These are phyloP conservation scores for Diaperis boleti DNA, from an alignment of 2,888 invertebrate species.

Conservation along the genomic window DNA sequence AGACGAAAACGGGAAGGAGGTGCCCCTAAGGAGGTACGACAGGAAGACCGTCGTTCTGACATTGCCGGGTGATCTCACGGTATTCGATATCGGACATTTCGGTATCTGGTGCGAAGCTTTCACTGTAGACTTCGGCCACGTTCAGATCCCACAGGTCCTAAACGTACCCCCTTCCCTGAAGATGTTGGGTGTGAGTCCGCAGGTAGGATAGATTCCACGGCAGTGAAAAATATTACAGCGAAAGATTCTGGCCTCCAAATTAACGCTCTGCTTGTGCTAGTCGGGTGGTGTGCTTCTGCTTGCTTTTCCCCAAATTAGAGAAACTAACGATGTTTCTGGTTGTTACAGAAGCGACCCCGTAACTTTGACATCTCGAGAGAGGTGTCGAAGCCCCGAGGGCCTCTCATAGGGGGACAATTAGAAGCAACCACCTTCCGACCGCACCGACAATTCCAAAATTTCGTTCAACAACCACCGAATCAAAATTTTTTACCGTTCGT, in stretches of 20 bases:
- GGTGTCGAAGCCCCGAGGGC: slow-evolving; percentile 55
- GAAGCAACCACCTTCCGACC: slow-evolving; percentile 66
- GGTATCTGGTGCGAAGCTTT: slow-evolving; percentile 95
- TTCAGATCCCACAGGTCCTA: slow-evolving; percentile 78
- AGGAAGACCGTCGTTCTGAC: slow-evolving; percentile 91
- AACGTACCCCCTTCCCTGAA: slow-evolving; percentile 92
- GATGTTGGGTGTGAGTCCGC: slow-evolving; percentile 94
- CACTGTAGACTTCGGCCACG: slow-evolving; percentile 92
- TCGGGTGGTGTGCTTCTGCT: slow-evolving; percentile 29
- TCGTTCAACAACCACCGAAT: slow-evolving; percentile 16
- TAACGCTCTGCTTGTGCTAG: slow-evolving; percentile 24
- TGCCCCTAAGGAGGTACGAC: slow-evolving; percentile 84
- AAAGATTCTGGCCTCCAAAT: slow-evolving; percentile 17
- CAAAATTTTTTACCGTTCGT: slow-evolving; percentile 29
- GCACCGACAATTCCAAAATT: slow-evolving; percentile 47
- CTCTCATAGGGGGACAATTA: slow-evolving; percentile 62
- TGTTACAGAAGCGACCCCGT: slow-evolving; percentile 65
- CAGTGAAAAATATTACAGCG: slow-evolving; percentile 16
- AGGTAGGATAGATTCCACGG: slow-evolving; percentile 74
- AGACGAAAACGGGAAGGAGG: slow-evolving; percentile 90
- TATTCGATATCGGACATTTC: slow-evolving; percentile 93
- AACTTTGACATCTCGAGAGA: slow-evolving; percentile 54
- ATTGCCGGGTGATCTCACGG: slow-evolving; percentile 87
- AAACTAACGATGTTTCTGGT: slow-evolving; percentile 54
- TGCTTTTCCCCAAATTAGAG: slow-evolving; percentile 26